Base-by-base conservation (phyloP, 2,888 invertebrate genomes). In the Lasius platythorax region DNA sequence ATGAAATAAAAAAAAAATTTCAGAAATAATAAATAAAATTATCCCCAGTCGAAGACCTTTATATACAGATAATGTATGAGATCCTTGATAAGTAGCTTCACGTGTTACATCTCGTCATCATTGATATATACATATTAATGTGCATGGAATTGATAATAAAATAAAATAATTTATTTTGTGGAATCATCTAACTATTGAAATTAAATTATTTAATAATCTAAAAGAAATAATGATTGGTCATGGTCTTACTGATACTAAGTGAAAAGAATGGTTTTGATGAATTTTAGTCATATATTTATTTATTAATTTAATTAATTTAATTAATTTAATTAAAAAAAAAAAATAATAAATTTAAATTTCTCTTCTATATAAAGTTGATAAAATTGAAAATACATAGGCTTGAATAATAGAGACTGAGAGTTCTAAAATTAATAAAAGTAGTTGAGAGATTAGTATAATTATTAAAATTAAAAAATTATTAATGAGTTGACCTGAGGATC, bases 1-100 rank as follows among this genome's bases (percentile, higher is more conserved):
- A 30, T 0, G 72, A 63, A 0, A 50, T 33, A 97, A 95, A 88
- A 97, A 94, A 97, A 90, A 70, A 23, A 92, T 23, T 92, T 92
- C 92, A 53, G 89, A 92, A 64, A 85, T 87, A 91, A 87, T 91
- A 89, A 92, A 92, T 88, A 91, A 78, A 93, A 97, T 96, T 96
- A 97, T 97, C 89, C 97, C 97, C 96, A 96, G 96, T 85, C 96
- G 96, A 94, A 97, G 91, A 0, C 97, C 96, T 93, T 95, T 95
- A 9, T 61, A 37, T 0, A 53, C 61, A 66, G 0, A 1, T 58
- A 96, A 86, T 96, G 33, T 33, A 2, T 82, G 82, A 0, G 0
- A n/a, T 0, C 66, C 58, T 67, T 75, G 96, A 0, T 96, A 96
- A 0, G 92, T 95, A 96, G 97, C 97, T 96, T 97, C 96, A 92